A percentile compares a stretch with the other conserved stretches of the same genome.
Evolutionary conservation across 2,113 vertebrate genomes (phyloP).

Genomic region (Blennius ocellaris): DNA sequence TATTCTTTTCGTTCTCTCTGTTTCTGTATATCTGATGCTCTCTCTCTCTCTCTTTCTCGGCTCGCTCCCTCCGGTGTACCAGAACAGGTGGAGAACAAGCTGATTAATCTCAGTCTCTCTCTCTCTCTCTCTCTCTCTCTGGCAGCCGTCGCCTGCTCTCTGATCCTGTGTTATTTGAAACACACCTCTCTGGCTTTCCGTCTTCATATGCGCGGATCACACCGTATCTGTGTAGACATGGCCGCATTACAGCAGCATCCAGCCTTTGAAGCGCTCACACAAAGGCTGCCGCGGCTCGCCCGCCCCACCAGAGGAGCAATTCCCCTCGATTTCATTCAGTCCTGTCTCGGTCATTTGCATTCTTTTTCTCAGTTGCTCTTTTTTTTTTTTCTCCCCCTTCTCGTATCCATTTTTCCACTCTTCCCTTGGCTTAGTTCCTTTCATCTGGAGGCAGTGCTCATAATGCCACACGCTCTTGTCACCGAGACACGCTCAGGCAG

Average conservation of each 20-base stretch:
- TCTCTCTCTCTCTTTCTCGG: conserved; percentile 15
- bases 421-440: conserved; percentile 46
- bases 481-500: conserved; percentile 36
- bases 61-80: conserved; percentile 35
- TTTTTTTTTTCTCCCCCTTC: conserved; percentile 2
- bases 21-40: conserved; percentile 11
- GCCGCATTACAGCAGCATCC: conserved; percentile 30
- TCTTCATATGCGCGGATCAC: conserved; percentile 27
- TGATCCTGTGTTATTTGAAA: conserved; percentile 47
- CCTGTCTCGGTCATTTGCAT: conserved; percentile 64
- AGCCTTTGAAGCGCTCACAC: conserved; percentile 62
- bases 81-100: conserved; percentile 58
- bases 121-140: conserved; percentile 39
- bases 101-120: conserved; percentile 60
- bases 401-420: not conserved
- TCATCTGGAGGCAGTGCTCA: conserved; percentile 48
- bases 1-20: not conserved
- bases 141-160: conserved; percentile 49
- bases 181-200: conserved; percentile 43
- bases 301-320: conserved; percentile 56
- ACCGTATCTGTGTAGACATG: conserved; percentile 37
- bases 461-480: conserved; percentile 43
- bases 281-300: conserved; percentile 39
- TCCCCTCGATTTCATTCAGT: conserved; percentile 61
- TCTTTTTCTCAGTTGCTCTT: conserved; percentile 48